A percentile compares a stretch with the other conserved stretches of the same genome.
These are phyloP conservation scores for Drosophila miranda DNA, from an alignment of 1,140 invertebrate species.

Conservation along the genomic window DNA sequence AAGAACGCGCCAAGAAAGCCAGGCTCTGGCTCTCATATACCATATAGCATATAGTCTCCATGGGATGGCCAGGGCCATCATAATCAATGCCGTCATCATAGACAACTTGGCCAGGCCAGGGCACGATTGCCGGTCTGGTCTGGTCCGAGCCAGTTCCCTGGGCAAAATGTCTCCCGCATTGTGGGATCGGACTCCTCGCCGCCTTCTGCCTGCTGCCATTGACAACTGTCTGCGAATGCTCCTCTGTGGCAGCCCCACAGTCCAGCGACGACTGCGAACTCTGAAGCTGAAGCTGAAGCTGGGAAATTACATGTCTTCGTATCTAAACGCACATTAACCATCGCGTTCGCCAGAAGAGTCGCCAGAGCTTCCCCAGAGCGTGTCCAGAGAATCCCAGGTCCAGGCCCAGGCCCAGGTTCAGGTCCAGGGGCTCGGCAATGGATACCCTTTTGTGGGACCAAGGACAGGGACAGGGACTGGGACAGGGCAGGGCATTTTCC, in stretches of 20 bases:
- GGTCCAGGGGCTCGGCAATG: not conserved
- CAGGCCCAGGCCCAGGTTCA: not conserved
- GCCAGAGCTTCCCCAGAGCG: constrained; percentile 3
- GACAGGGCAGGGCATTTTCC: constrained; percentile 52
- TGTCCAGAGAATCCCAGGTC: not conserved
- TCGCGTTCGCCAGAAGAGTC: constrained; percentile 53
- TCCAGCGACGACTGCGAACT: not conserved
- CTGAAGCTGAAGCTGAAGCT: constrained; percentile 29
- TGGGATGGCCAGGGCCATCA: constrained; percentile 37
- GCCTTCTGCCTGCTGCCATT: constrained; percentile 28
- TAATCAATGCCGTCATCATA: constrained; percentile 71
- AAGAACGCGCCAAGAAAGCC: not conserved
- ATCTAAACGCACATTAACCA: constrained; percentile 79
- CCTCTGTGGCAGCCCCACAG: constrained; percentile 8
- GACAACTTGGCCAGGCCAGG: constrained; percentile 29
- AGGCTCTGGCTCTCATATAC: constrained; percentile 11
- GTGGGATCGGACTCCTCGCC: constrained; percentile 26
- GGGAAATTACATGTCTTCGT: constrained; percentile 77
- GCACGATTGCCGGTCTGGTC: not conserved
- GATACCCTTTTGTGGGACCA: constrained; percentile 32
- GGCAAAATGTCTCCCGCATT: constrained; percentile 49
- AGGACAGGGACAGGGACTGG: not conserved
- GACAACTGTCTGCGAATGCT: constrained; percentile 54
- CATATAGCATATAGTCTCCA: constrained; percentile 15
- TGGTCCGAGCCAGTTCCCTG: constrained; percentile 18